These are phyloP conservation scores for Drosophila gunungcola DNA, from an alignment of 1,140 invertebrate genomes.

Conservation along the genomic window DNA sequence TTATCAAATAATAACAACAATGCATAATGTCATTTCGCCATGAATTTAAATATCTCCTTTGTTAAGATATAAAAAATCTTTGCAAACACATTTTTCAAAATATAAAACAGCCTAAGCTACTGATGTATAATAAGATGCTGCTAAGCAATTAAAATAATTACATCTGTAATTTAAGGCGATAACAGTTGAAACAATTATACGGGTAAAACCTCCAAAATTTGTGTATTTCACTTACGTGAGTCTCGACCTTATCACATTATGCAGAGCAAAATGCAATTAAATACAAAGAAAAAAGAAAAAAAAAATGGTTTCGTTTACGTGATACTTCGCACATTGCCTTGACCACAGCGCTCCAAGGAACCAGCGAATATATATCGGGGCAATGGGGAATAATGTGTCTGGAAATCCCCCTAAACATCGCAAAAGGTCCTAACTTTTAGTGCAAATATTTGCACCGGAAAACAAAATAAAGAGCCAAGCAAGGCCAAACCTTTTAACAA, in stretches of 20 bases:
- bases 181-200: constrained; percentile 4
- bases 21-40: too few relatives aligned
- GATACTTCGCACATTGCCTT: constrained; percentile 54
- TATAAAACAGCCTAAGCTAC: neutral
- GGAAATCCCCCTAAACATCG: constrained; percentile 18
- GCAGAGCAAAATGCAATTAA: constrained; percentile 4
- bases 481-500: constrained; percentile 77
- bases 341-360: constrained; percentile 9
- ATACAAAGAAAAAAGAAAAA: constrained; percentile 2
- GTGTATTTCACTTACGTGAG: constrained; percentile 14
- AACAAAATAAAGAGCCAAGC: constrained; percentile 23
- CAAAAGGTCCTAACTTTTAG: constrained; percentile 26
- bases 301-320: constrained; percentile 49
- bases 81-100: neutral
- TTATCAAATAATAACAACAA: neutral
- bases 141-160: constrained; percentile 7
- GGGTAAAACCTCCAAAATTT: constrained; percentile 6
- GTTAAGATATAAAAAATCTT: too few relatives aligned
- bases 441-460: constrained; percentile 60
- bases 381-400: neutral
- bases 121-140: neutral
- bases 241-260: constrained; percentile 5
- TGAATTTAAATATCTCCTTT: too few relatives aligned
- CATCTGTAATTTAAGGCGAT: constrained; percentile 13
- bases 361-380: too few relatives aligned